phyloP scores from a whole-genome alignment of 1,140 invertebrate species.

The Pissodes strobi region DNA sequence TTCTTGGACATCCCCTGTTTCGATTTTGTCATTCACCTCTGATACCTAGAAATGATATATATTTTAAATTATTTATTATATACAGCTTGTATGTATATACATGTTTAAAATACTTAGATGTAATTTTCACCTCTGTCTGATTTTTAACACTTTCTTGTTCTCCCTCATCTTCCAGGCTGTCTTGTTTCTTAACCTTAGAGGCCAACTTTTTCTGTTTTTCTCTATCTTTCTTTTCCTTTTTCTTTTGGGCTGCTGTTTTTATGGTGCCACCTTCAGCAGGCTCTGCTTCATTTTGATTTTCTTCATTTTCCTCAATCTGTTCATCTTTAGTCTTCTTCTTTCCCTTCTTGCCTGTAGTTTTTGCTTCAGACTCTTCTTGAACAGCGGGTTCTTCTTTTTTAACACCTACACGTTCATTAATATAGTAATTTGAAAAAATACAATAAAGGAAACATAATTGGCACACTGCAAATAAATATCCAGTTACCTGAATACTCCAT shows the following conservation, averaged over 20 bases:
- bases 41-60: not conserved
- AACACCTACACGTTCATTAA: constrained; percentile 9
- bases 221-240: constrained; percentile 84
- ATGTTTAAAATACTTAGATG: not conserved
- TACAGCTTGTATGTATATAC: not conserved
- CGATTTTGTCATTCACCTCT: constrained; percentile 45
- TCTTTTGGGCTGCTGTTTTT: constrained; percentile 83
- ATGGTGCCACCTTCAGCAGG: constrained; percentile 64
- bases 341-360: constrained; percentile 17
- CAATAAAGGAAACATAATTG: constrained; percentile 24
- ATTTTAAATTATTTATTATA: not conserved
- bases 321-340: constrained; percentile 38
- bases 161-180: constrained; percentile 4
- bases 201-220: constrained; percentile 76
- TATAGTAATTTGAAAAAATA: constrained; percentile 9
- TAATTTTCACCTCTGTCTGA: not conserved
- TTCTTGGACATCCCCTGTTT: constrained; percentile 36
- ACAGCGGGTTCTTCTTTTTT: constrained; percentile 39
- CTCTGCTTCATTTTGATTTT: constrained; percentile 52
- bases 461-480: not conserved
- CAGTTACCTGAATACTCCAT: constrained; percentile 67
- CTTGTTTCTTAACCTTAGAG: constrained; percentile 57
- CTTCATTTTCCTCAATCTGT: constrained; percentile 30
- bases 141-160: not conserved
- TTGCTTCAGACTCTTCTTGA: constrained; percentile 27